phyloP scores from a whole-genome alignment of 1,140 invertebrate genomes.

The Holcopasites calliopsidis region DNA sequence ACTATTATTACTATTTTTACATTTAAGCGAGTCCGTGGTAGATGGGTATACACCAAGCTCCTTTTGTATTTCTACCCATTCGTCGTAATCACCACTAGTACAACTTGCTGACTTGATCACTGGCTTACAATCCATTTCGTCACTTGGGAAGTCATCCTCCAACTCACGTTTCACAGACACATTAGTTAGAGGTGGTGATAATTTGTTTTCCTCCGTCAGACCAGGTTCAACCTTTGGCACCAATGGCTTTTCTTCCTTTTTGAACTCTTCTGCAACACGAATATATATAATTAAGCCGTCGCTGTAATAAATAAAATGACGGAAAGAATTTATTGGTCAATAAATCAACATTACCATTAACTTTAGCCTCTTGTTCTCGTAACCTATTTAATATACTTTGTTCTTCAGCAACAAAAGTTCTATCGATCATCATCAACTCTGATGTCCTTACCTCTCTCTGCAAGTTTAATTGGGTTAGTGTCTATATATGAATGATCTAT shows the following conservation, averaged over 20 bases:
- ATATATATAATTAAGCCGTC: not conserved
- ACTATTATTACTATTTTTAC: slow-evolving; percentile 66
- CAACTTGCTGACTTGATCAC: slow-evolving; percentile 70
- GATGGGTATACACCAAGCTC: slow-evolving; percentile 81
- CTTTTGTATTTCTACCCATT: slow-evolving; percentile 86
- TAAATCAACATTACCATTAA: slow-evolving; percentile 63
- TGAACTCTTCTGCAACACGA: slow-evolving; percentile 70
- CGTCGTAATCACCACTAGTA: slow-evolving; percentile 81
- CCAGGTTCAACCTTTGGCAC: slow-evolving; percentile 76
- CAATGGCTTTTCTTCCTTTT: slow-evolving; percentile 76
- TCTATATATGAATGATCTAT: not conserved
- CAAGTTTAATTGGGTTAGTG: slow-evolving; percentile 53
- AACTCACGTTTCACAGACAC: slow-evolving; percentile 76
- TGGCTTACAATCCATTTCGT: slow-evolving; percentile 71
- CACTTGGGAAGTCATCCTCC: slow-evolving; percentile 73
- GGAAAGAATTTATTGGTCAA: not conserved
- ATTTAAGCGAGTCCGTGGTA: slow-evolving; percentile 69
- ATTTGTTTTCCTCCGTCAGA: slow-evolving; percentile 64
- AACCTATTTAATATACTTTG: slow-evolving; percentile 82
- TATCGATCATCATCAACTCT: slow-evolving; percentile 87
- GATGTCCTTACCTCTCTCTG: slow-evolving; percentile 85
- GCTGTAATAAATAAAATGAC: not conserved
- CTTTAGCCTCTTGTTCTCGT: slow-evolving; percentile 76
- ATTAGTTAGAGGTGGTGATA: slow-evolving; percentile 58
- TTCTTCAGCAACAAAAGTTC: slow-evolving; percentile 86